phyloP scores from a whole-genome alignment of 1,140 invertebrate genomes.

The Varroa destructor region DNA sequence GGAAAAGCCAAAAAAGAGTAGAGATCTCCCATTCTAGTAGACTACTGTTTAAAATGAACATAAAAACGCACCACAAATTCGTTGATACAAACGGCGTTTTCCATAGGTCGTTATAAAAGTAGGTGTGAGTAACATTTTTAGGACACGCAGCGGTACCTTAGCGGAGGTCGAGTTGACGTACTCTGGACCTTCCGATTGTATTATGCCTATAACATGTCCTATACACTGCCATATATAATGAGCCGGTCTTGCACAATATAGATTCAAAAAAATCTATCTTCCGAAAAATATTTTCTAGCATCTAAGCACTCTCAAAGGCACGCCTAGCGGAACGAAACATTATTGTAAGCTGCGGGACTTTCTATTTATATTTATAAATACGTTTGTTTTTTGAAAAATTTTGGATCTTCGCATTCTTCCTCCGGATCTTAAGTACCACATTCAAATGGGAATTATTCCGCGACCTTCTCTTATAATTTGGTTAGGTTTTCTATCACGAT shows the following conservation, averaged over 20 bases:
- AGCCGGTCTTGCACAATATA: neutral
- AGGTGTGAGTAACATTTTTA: conserved; percentile 1
- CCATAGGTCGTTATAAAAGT: neutral
- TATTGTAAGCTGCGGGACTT: too few relatives aligned
- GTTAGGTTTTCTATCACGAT: too few relatives aligned
- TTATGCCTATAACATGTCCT: neutral
- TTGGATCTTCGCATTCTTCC: too few relatives aligned
- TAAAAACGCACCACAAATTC: neutral
- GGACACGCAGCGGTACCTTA: neutral
- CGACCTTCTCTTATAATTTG: too few relatives aligned
- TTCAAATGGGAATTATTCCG: too few relatives aligned
- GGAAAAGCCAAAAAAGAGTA: neutral
- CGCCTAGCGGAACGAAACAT: neutral
- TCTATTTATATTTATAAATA: too few relatives aligned
- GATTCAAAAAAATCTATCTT: neutral
- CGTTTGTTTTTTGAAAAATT: too few relatives aligned
- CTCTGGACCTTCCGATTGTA: neutral
- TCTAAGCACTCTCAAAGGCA: neutral
- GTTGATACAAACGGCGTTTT: neutral
- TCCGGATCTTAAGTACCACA: too few relatives aligned
- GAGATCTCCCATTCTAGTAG: neutral
- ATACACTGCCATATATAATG: neutral
- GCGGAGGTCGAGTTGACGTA: neutral
- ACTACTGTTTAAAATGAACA: neutral
- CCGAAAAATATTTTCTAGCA: neutral